Evolutionary conservation across 2,113 vertebrate species (phyloP).

Genomic region (Vulpes vulpes): DNA sequence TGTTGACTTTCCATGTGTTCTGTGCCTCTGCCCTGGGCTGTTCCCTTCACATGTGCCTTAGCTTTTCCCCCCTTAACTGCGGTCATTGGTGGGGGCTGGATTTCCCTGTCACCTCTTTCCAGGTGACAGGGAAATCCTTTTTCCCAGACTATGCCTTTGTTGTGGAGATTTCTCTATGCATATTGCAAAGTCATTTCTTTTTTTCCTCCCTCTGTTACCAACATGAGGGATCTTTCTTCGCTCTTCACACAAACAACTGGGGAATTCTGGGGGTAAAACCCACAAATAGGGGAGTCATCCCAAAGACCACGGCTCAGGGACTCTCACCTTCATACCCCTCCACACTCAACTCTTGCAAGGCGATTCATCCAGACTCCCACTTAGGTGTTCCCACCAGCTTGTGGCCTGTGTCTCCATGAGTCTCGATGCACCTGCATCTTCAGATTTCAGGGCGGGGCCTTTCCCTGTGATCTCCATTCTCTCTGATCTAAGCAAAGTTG

Average conservation of each 20-base stretch:
- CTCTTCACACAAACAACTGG: background rate
- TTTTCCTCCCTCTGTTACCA: background rate
- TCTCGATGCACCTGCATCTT: too few relatives aligned
- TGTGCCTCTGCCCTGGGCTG: background rate
- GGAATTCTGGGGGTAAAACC: background rate
- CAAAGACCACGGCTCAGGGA: background rate
- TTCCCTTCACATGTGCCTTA: background rate
- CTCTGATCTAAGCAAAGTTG: background rate
- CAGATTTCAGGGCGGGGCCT: background rate
- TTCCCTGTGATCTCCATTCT: too few relatives aligned
- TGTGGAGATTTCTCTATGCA: too few relatives aligned
- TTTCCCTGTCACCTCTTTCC: accelerated
- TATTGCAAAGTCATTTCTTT: background rate
- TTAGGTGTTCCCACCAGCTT: accelerated
- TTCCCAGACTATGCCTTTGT: background rate
- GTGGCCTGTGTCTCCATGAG: background rate
- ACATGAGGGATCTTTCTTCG: background rate
- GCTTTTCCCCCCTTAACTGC: background rate
- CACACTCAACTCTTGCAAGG: background rate
- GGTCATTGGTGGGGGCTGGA: background rate
- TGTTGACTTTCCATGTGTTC: background rate
- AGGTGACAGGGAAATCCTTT: too few relatives aligned
- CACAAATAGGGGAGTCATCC: background rate
- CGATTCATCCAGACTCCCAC: background rate
- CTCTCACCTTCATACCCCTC: accelerated